Conservation (phyloP, 2,888 invertebrate genomes). For the Aproaerema taeniolella region DNA sequence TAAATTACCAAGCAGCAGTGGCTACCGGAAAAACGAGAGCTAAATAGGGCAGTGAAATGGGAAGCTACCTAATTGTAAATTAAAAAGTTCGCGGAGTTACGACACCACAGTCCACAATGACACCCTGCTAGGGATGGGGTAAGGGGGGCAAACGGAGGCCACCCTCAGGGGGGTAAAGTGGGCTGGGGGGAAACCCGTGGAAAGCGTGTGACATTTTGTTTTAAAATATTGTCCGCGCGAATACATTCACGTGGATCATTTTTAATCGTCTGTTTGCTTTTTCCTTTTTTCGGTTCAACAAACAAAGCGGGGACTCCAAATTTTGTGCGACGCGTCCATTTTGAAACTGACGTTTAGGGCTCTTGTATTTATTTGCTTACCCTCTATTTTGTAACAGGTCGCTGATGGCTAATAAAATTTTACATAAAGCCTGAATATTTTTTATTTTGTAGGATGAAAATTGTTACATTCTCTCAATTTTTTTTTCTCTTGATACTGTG, state of each 20-base stretch:
- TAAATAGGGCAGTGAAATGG: conserved; percentile 77
- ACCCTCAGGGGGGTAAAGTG: background rate
- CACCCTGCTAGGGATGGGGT: conserved; percentile 41
- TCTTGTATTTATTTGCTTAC: background rate
- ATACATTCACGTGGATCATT: conserved; percentile 73
- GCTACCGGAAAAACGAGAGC: conserved; percentile 73
- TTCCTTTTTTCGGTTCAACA: conserved; percentile 37
- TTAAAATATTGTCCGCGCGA: conserved; percentile 76
- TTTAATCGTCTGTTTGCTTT: conserved; percentile 63
- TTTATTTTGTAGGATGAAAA: too few species aligned
- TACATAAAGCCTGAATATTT: too few species aligned
- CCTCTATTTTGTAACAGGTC: background rate
- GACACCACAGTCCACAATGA: conserved; percentile 77
- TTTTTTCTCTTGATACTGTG: too few species aligned
- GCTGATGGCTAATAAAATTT: too few species aligned
- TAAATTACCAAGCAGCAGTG: conserved; percentile 65
- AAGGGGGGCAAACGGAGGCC: background rate
- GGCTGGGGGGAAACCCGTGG: conserved; percentile 54
- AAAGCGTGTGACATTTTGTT: conserved; percentile 77
- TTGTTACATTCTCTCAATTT: too few species aligned
- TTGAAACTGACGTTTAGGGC: too few species aligned
- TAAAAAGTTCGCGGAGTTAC: conserved; percentile 78
- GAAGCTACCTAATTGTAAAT: conserved; percentile 78
- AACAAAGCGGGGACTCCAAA: conserved; percentile 27
- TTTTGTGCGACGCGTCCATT: too few species aligned